Evolutionary conservation across 2,888 invertebrate species (phyloP).

Genomic region (Pseudococcus longispinus): DNA sequence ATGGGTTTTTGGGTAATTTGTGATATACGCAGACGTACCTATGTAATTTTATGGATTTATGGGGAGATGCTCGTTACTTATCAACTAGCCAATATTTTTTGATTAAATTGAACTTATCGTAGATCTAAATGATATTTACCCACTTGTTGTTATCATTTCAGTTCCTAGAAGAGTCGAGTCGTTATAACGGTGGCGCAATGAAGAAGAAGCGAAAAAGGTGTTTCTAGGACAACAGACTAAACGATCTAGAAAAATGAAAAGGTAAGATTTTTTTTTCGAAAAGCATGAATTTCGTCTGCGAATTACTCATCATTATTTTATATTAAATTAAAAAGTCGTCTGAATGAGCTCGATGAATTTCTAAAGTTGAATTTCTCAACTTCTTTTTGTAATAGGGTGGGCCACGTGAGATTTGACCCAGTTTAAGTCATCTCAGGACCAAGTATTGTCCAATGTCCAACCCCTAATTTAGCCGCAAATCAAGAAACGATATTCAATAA

Average conservation of each 20-base stretch:
- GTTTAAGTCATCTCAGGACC: too few relatives aligned
- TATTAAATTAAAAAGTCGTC: too few relatives aligned
- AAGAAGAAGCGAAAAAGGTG: not conserved
- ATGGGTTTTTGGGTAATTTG: not conserved
- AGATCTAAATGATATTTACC: constrained; percentile 2
- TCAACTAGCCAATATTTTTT: not conserved
- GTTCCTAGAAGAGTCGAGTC: not conserved
- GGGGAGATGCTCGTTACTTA: not conserved
- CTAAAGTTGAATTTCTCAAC: too few relatives aligned
- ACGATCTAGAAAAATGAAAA: not conserved
- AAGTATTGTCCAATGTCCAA: too few relatives aligned
- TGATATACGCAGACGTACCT: not conserved
- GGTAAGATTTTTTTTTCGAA: not conserved
- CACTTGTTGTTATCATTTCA: not conserved
- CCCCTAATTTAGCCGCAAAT: too few relatives aligned
- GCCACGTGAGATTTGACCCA: too few relatives aligned
- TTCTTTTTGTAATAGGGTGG: too few relatives aligned
- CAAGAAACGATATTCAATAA: too few relatives aligned
- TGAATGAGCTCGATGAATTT: too few relatives aligned
- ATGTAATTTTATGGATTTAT: not conserved
- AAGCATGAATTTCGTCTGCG: too few relatives aligned
- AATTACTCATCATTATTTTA: too few relatives aligned
- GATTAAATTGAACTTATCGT: not conserved
- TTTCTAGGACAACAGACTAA: not conserved
- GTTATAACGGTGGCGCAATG: not conserved